Percentiles rank a stretch among this genome's conserved stretches.
phyloP scores from a whole-genome alignment of 2,888 invertebrate species.

The Stenodera caucasica region DNA sequence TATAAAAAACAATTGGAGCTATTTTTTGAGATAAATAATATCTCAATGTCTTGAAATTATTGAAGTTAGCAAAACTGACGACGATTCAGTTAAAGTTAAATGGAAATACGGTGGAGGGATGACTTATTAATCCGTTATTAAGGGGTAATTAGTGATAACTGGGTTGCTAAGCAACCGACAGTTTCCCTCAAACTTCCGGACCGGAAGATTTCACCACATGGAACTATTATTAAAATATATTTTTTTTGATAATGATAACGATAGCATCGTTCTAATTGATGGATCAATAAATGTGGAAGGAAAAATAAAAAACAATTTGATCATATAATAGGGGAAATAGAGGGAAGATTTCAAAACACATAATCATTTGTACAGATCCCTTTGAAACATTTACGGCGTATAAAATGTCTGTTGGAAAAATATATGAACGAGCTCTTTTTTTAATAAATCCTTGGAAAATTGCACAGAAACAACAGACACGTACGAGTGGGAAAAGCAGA shows the following conservation, averaged over 20 bases:
- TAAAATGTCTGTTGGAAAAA: not conserved
- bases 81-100: slow-evolving; percentile 18
- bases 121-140: slow-evolving; percentile 32
- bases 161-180: slow-evolving; percentile 15
- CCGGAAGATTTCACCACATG: not conserved
- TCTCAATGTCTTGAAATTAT: no score
- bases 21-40: no score
- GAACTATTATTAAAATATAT: slow-evolving; percentile 6
- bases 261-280: no score
- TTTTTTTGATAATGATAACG: no score
- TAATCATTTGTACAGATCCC: not conserved
- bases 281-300: no score
- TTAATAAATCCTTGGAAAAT: not conserved
- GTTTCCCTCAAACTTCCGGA: slow-evolving; percentile 10
- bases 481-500: not conserved
- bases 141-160: slow-evolving; percentile 32
- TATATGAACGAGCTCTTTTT: not conserved
- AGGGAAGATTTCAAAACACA: no score
- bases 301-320: no score
- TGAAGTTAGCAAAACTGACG: not conserved
- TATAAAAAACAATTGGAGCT: no score
- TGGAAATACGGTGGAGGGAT: slow-evolving; percentile 9
- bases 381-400: not conserved
- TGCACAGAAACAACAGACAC: not conserved
- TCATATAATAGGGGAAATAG: no score